Percentiles rank a stretch among this genome's conserved stretches.
phyloP scores from a whole-genome alignment of 2,888 invertebrate genomes.

The Sarcophaga subvicina region DNA sequence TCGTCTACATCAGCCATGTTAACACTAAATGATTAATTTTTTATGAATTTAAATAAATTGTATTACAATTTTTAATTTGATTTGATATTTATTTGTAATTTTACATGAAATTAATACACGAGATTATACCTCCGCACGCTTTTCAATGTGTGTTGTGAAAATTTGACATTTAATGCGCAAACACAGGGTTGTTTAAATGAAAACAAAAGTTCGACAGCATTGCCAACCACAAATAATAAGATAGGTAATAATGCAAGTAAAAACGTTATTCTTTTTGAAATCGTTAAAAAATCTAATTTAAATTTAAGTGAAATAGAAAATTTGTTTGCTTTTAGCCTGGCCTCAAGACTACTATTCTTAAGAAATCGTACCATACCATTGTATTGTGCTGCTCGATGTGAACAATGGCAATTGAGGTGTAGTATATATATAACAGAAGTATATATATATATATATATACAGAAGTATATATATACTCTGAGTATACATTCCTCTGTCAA shows the following conservation, averaged over 20 bases:
- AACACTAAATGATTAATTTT: background rate
- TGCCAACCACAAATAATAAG: background rate
- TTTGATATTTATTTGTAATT: conserved; percentile 35
- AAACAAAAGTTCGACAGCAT: background rate
- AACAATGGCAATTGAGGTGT: too few species aligned
- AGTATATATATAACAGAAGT: too few species aligned
- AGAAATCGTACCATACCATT: too few species aligned
- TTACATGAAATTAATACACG: conserved; percentile 41
- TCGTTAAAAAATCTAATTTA: background rate
- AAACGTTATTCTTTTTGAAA: background rate
- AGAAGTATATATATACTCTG: too few species aligned
- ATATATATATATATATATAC: too few species aligned
- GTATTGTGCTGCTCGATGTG: too few species aligned
- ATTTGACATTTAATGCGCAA: conserved; percentile 38
- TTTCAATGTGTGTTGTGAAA: conserved; percentile 39
- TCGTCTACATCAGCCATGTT: conserved; percentile 80
- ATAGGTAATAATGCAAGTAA: background rate
- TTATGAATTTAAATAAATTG: background rate
- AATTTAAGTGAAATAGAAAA: too few species aligned
- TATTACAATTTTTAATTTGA: conserved; percentile 18
- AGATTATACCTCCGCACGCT: conserved; percentile 43
- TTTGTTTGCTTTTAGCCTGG: too few species aligned
- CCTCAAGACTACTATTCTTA: too few species aligned
- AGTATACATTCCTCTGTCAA: too few species aligned
- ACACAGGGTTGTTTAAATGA: conserved; percentile 18